Conservation (phyloP, 2,113 vertebrate genomes). For the Tragelaphus strepsiceros region DNA sequence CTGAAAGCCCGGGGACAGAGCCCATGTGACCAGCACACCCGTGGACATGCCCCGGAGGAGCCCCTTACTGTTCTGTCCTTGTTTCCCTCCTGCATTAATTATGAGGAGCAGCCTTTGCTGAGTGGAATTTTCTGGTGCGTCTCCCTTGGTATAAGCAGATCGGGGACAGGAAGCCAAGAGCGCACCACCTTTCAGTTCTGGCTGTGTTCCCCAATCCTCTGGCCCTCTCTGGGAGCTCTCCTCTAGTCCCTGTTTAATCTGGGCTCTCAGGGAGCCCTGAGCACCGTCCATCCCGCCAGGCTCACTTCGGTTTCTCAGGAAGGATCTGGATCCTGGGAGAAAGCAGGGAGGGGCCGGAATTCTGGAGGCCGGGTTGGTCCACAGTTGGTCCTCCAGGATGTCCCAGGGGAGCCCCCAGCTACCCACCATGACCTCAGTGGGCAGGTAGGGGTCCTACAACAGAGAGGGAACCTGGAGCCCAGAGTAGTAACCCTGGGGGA, state of each 20-base stretch:
- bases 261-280: not conserved
- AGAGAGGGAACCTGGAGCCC: not conserved
- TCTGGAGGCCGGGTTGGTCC: not conserved
- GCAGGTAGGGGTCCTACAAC: not conserved
- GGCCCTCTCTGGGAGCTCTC: not conserved
- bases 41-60: not conserved
- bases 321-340: not conserved
- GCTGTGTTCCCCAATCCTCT: not conserved
- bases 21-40: slow-evolving; percentile 12
- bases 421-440: not conserved
- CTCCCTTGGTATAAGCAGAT: not conserved
- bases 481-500: not conserved
- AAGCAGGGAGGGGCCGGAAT: not conserved
- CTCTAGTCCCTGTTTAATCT: fast-evolving
- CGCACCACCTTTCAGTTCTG: fast-evolving
- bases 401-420: not conserved
- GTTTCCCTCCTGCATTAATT: slow-evolving; percentile 28
- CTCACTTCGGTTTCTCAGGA: not conserved
- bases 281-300: fast-evolving
- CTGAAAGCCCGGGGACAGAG: not conserved
- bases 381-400: fast-evolving
- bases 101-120: not conserved
- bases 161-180: not conserved
- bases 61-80: fast-evolving
- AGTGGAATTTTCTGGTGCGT: fast-evolving